Conservation (phyloP, 2,113 vertebrate species). For the Tursiops truncatus region DNA sequence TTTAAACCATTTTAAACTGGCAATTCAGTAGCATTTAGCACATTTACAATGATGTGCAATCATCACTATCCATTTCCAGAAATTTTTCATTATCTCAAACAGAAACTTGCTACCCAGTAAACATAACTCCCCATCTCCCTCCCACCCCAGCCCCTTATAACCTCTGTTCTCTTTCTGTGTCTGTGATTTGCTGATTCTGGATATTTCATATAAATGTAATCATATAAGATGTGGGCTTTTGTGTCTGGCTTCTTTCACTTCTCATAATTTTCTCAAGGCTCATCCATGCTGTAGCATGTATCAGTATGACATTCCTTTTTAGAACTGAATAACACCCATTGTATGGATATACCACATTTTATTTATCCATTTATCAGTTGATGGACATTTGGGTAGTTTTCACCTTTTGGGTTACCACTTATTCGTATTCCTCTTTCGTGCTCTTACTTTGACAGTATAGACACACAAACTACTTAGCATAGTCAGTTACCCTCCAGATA, state of each 20-base stretch:
- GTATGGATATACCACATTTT: background rate
- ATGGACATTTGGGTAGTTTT: background rate
- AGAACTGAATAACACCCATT: background rate
- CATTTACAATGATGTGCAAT: background rate
- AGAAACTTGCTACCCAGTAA: constrained; percentile 35
- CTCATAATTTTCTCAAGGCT: background rate
- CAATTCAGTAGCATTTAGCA: constrained; percentile 3
- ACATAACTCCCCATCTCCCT: background rate
- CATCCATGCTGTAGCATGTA: background rate
- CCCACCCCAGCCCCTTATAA: background rate
- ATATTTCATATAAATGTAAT: constrained; percentile 32
- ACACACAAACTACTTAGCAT: background rate
- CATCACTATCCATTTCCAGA: constrained; percentile 15
- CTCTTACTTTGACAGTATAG: background rate
- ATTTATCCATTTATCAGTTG: background rate
- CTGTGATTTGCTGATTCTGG: background rate
- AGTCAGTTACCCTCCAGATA: background rate
- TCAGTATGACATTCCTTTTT: background rate
- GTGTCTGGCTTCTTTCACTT: constrained; percentile 13
- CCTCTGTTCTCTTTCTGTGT: background rate
- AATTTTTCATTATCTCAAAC: constrained; percentile 1
- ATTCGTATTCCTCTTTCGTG: background rate
- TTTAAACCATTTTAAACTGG: constrained; percentile 28
- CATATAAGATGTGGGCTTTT: background rate
- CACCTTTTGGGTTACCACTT: background rate